Evolutionary conservation across 2,113 vertebrate genomes (phyloP).

Genomic region (Hystrix cristata): DNA sequence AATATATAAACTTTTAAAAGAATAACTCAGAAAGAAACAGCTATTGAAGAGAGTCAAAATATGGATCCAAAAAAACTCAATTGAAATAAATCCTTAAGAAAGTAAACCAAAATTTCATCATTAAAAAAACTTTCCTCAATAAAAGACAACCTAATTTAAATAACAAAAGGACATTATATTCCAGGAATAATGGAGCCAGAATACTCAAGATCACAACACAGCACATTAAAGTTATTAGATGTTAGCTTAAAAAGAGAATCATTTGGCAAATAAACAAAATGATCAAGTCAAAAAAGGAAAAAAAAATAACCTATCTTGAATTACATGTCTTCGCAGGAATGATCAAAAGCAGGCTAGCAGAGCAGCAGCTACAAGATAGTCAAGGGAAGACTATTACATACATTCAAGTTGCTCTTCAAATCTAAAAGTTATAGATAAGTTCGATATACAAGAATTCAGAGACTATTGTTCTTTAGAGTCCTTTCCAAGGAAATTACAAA

Average conservation of each 20-base stretch:
- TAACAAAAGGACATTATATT: neutral
- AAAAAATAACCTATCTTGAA: neutral
- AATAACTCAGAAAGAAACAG: neutral
- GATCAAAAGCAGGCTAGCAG: neutral
- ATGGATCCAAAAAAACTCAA: neutral
- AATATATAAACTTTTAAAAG: neutral
- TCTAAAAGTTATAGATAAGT: neutral
- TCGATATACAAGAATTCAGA: neutral
- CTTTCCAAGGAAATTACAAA: constrained; percentile 35
- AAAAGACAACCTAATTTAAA: neutral
- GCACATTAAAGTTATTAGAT: neutral
- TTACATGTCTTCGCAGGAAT: neutral
- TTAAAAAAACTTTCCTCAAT: neutral
- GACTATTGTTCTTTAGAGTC: neutral
- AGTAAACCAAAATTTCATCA: neutral
- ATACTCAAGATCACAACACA: neutral
- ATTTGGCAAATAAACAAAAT: neutral
- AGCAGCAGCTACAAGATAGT: neutral
- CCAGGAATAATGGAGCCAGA: neutral
- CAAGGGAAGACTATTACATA: neutral
- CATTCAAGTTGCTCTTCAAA: neutral
- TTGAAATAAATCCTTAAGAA: neutral
- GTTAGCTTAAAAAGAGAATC: constrained; percentile 11
- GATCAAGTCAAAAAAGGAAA: neutral
- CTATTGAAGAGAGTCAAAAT: neutral